phyloP scores from a whole-genome alignment of 2,888 invertebrate genomes.

The Phymatocera aterrima region DNA sequence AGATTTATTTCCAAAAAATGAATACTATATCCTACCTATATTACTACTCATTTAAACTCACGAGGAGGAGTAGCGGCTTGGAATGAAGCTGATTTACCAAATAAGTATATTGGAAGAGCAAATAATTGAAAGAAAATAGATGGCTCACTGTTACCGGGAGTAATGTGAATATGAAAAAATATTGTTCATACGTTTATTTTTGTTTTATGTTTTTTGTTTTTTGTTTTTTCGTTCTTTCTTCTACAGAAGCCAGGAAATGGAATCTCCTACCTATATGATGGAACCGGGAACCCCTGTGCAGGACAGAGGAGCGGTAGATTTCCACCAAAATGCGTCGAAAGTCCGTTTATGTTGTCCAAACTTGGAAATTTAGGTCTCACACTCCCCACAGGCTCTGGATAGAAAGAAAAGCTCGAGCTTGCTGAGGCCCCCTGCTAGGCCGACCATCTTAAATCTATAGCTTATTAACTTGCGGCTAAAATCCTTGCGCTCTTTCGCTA shows the following conservation, averaged over 20 bases:
- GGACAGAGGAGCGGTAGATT: constrained; percentile 80
- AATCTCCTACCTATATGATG: constrained; percentile 50
- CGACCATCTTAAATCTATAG: constrained; percentile 39
- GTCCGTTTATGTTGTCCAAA: constrained; percentile 53
- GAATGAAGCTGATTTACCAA: not conserved
- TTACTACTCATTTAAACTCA: not conserved
- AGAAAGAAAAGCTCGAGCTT: constrained; percentile 49
- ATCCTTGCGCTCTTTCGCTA: constrained; percentile 35
- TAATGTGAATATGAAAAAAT: constrained; percentile 1
- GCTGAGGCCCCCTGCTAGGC: constrained; percentile 48
- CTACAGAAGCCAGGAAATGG: constrained; percentile 38
- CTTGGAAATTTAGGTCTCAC: constrained; percentile 79
- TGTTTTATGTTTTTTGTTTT: too few relatives aligned
- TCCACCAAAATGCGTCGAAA: constrained; percentile 64
- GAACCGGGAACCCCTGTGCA: constrained; percentile 81
- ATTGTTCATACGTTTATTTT: too few relatives aligned
- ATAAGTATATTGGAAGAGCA: not conserved
- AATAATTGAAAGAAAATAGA: constrained; percentile 18
- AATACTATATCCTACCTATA: constrained; percentile 23
- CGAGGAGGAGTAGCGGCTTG: not conserved
- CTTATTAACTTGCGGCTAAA: constrained; percentile 43
- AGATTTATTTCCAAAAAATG: constrained; percentile 47
- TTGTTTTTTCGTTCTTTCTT: constrained; percentile 7
- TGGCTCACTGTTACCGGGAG: not conserved
- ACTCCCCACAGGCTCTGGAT: constrained; percentile 81